A percentile compares a stretch with the other conserved stretches of the same genome.
Evolutionary conservation across 2,797 vertebrate species (phyloP).

Genomic region (Paratrypauchen microcephalus): DNA sequence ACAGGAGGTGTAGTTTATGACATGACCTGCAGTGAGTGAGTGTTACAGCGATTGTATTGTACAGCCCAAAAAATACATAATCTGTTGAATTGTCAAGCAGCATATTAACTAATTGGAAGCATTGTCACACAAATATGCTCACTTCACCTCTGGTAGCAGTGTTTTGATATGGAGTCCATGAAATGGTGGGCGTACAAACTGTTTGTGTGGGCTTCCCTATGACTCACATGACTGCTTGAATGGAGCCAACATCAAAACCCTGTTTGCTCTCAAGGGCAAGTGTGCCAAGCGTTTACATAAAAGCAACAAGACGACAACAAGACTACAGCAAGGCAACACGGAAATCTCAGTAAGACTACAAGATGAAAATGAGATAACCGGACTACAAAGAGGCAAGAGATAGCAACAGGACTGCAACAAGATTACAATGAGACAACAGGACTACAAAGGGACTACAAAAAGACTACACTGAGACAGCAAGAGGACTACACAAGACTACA

Average conservation of each 20-base stretch:
- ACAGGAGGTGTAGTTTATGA: no score
- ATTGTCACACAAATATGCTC: not conserved
- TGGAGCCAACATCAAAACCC: slow-evolving; percentile 69
- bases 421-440: no score
- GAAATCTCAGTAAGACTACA: no score
- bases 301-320: slow-evolving; percentile 40
- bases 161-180: slow-evolving; percentile 37
- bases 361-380: no score
- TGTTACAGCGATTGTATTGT: no score
- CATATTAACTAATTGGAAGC: not conserved
- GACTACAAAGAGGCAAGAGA: no score
- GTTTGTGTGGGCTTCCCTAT: slow-evolving; percentile 66
- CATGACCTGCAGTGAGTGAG: no score
- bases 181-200: slow-evolving; percentile 56
- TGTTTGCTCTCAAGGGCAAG: slow-evolving; percentile 70
- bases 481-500: not conserved
- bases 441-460: no score
- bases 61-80: no score
- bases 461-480: no score
- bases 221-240: slow-evolving; percentile 73
- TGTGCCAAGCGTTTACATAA: slow-evolving; percentile 70
- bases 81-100: not conserved
- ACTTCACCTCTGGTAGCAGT: slow-evolving; percentile 26
- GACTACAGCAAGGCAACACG: slow-evolving; percentile 29
- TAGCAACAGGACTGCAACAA: no score